These are phyloP conservation scores for Gallinago paraguaiae DNA, from an alignment of 2,113 vertebrate species.

Conservation along the genomic window DNA sequence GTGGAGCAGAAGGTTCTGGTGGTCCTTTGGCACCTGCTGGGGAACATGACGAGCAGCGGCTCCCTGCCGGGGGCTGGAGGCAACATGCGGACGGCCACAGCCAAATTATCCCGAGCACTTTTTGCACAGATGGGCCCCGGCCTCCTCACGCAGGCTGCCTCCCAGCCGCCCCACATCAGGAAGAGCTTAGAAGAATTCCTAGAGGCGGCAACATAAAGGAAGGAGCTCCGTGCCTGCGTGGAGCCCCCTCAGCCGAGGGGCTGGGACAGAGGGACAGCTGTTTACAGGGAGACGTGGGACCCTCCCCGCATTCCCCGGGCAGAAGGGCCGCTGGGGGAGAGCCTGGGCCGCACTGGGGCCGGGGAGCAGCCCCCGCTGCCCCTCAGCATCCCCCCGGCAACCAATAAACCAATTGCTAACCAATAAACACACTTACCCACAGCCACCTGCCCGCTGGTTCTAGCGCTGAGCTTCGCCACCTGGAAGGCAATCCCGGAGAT, in stretches of 20 bases:
- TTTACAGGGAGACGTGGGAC: conserved; percentile 72
- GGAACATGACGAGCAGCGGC: conserved; percentile 81
- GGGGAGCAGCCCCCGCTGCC: not conserved
- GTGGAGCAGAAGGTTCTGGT: conserved; percentile 88
- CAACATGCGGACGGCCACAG: conserved; percentile 80
- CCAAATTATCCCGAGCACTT: conserved; percentile 83
- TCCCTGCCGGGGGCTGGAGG: conserved; percentile 80
- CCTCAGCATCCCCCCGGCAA: not conserved
- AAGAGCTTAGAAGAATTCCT: conserved; percentile 83
- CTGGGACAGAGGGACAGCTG: conserved; percentile 14
- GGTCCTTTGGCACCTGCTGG: conserved; percentile 89
- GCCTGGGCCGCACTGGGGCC: not conserved
- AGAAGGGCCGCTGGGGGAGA: not conserved
- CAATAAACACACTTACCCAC: conserved; percentile 64
- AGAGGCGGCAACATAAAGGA: conserved; percentile 56
- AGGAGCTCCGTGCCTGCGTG: not conserved
- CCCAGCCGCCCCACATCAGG: conserved; percentile 79
- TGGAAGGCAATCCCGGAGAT: conserved; percentile 42
- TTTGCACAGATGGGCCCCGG: conserved; percentile 84
- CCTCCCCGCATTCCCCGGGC: conserved; percentile 61
- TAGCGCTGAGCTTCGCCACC: conserved; percentile 31
- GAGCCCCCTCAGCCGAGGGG: accelerated
- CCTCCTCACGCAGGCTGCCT: conserved; percentile 78
- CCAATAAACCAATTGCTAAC: conserved; percentile 70
- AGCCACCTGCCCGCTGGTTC: conserved; percentile 55